A percentile compares a stretch with the other conserved stretches of the same genome.
These are phyloP conservation scores for Malacoctenus gilli DNA, from an alignment of 2,797 vertebrate species.

Conservation along the genomic window DNA sequence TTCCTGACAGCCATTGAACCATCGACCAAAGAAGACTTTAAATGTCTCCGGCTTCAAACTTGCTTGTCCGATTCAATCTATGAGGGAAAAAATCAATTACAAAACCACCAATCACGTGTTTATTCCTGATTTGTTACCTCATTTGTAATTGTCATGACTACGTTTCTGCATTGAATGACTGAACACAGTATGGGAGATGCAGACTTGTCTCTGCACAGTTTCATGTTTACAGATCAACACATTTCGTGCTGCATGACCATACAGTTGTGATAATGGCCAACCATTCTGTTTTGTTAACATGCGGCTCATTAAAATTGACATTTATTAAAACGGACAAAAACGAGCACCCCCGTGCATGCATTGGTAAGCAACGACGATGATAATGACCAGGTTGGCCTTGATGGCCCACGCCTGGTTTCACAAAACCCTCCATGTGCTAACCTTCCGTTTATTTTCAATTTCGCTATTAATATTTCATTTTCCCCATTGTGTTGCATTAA, in stretches of 20 bases:
- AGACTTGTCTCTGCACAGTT: background rate
- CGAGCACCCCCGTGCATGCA: slow-evolving; percentile 5
- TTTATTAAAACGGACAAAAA: slow-evolving; percentile 29
- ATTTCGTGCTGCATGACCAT: slow-evolving; percentile 3
- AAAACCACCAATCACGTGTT: background rate
- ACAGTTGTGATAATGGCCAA: slow-evolving; percentile 1
- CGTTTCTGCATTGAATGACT: slow-evolving; percentile 13
- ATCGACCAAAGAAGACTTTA: slow-evolving; percentile 29
- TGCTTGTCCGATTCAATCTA: background rate
- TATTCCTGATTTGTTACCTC: slow-evolving; percentile 1
- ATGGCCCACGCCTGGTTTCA: slow-evolving; percentile 8
- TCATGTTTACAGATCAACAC: too few relatives aligned
- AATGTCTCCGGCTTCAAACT: slow-evolving; percentile 38
- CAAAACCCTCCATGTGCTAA: slow-evolving; percentile 5
- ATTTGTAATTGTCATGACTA: slow-evolving; percentile 7
- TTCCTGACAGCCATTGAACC: slow-evolving; percentile 48
- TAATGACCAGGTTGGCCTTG: slow-evolving; percentile 44
- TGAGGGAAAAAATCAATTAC: slow-evolving; percentile 1
- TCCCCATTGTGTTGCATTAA: slow-evolving; percentile 43
- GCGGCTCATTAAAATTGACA: slow-evolving; percentile 23
- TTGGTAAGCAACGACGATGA: slow-evolving; percentile 22
- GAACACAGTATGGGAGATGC: background rate
- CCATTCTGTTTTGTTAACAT: slow-evolving; percentile 15
- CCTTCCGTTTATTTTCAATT: slow-evolving; percentile 32
- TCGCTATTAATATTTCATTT: slow-evolving; percentile 46